Evolutionary conservation across 2,113 vertebrate species (phyloP), one percentile per base, ranked within the genome.

Genomic region (Otis tarda): DNA sequence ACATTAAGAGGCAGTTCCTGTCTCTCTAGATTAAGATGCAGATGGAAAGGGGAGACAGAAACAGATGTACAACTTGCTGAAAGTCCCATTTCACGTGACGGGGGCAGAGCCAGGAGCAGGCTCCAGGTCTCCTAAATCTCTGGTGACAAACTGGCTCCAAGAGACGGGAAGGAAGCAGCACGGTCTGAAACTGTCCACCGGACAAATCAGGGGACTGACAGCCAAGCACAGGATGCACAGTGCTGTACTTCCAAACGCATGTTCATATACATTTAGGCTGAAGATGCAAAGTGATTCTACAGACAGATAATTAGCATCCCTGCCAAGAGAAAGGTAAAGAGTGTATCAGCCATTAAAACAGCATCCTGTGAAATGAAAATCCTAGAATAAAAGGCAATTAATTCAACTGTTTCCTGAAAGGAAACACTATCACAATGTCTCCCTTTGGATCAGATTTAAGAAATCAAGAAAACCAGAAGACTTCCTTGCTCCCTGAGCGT

Each of bases 261-360:
- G 55, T 31, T 88, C 67, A 6, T 57, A 17, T 59, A 47, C 7
- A 1, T 76, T 94, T 53, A 63, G 55, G 49, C 57, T 94, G 60
- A 83, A 93, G 79, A 94, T 73, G 65, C 53, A 94, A 96, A 96
- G 94, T 73, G 90, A 95, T 97, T 95, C 50, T 35, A 82, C 94
- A 97, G 95, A 84, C 81, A 96, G 94, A 80, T 94, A 96, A 96
- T 94, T 91, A 96, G 83, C 50, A 47, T 31, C 74, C 57, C 69
- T 83, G 92, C 94, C 95, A 94, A 91, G n/a, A 96, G 31, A 73
- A 30, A 92, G 86, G 95, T 93, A 93, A 93, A 90, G 80, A 97
- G 80, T 69, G 47, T 70, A 89, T 75, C 89, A 67, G 67, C 77
- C 87, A 87, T 93, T 94, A 89, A 88, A 86, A 45, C 35, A 78